Evolutionary conservation across 2,888 invertebrate genomes (phyloP), one percentile per base, ranked within the genome.

Genomic region (Mesopsocus fuscifrons): DNA sequence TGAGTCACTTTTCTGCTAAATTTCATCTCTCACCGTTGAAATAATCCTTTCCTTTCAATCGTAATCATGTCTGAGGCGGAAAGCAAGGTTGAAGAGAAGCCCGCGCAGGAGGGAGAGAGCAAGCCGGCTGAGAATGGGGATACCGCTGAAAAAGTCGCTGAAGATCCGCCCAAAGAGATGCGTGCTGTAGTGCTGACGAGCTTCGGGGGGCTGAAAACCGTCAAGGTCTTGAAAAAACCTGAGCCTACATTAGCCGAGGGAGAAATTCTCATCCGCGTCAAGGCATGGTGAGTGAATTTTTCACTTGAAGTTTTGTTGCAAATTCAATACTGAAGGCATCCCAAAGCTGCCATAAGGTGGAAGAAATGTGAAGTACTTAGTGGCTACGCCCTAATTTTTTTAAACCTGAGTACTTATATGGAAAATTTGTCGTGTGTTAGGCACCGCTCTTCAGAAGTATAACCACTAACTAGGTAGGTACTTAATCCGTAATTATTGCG

Each of bases 201-300:
- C 54, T 88, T 84, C 63, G 88, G 87, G 32, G 85, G 85, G 34
- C 67, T 84, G 48, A 85, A 85, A 62, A 76, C 79, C 58, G 77
- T 87, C 52, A 85, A 85, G 65, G 76, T 82, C 51, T 69, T 77
- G 55, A 81, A 77, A 62, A 80, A 79, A 57, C 78, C 81, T 20
- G 82, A 83, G 59, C 80, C 82, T 32, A 63, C 72, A 51, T 58
- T 71, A 44, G 69, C 64, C 52, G 76, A 78, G 57, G 78, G 78
- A 53, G 77, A 87, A 61, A 78, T 87, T 48, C 69, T 84, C 46
- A 79, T 87, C 56, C 69, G 82, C 51, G 83, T 85, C 44, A 81
- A 80, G 62, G 81, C 85, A 55, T 84, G 85, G 87, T 87, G 57
- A 79, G 83, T 74, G 47, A 47, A 48, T 41, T 42, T 17, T 33